phyloP scores from a whole-genome alignment of 2,797 vertebrate genomes.

The Miichthys miiuy region DNA sequence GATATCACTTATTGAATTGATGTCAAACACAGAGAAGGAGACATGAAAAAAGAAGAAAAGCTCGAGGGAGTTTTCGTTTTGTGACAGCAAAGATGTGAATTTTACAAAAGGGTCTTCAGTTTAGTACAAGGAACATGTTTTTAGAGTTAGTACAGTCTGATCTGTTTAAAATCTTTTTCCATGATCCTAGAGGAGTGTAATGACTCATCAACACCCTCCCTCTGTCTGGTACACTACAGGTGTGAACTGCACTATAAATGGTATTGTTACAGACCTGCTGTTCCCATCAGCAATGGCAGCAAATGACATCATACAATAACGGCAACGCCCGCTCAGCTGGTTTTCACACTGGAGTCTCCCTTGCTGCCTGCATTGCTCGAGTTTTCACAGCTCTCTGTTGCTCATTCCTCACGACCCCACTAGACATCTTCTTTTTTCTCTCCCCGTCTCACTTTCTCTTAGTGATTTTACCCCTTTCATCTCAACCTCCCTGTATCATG shows the following conservation, averaged over 20 bases:
- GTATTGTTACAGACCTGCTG: conserved; percentile 28
- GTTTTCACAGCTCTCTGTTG: conserved; percentile 18
- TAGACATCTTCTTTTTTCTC: not conserved
- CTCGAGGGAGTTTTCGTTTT: not conserved
- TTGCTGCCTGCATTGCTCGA: not conserved
- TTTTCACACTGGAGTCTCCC: not conserved
- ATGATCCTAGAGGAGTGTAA: conserved; percentile 11
- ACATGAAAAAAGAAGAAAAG: not conserved
- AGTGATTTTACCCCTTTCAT: not conserved
- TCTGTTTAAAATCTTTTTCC: conserved; percentile 21
- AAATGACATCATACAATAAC: conserved; percentile 23
- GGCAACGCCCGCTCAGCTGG: conserved; percentile 17
- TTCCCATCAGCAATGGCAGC: conserved; percentile 12
- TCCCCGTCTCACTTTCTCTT: not conserved
- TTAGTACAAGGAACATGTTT: not conserved
- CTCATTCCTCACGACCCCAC: conserved; percentile 1
- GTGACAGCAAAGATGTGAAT: conserved; percentile 11
- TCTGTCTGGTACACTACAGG: conserved; percentile 23
- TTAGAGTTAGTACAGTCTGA: conserved; percentile 10
- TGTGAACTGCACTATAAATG: conserved; percentile 46
- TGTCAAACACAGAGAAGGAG: conserved; percentile 11
- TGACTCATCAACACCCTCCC: conserved; percentile 37
- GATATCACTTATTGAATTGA: conserved; percentile 34
- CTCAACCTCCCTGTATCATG: conserved; percentile 2
- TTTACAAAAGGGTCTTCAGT: conserved; percentile 11